Evolutionary conservation across 2,888 invertebrate species (phyloP), one percentile per base, ranked within the genome.

Genomic region (Lamellibrachia satsuma): DNA sequence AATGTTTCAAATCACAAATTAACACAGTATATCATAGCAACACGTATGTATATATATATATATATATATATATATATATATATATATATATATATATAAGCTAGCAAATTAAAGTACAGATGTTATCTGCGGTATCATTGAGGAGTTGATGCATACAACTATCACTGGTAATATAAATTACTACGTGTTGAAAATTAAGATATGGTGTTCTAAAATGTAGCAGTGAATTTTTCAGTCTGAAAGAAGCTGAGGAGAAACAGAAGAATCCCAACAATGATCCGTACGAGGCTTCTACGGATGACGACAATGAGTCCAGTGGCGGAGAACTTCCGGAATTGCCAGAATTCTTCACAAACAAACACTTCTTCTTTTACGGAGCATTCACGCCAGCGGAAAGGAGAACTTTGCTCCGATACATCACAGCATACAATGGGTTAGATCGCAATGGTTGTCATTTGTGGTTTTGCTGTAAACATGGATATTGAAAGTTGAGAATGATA

Each of bases 401-500:
- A 57, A 92, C 94, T 52, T 91, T 96, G 92, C 94, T 94, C 0
- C 93, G 96, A 93, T 96, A 95, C 92, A 96, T 98, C 92, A 96
- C 96, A 92, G 98, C 98, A 0, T 98, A 97, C 96, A 97, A 97
- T 91, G 98, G 98, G 95, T 97, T 97, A 92, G 95, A 96, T 75
- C 75, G 22, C 6, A 11, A 75, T 15, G 75, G 75, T n/a, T 15
- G 75, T n/a, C 22, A 15, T 22, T 60, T 60, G 22, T 75, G n/a
- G 60, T 39, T 51, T 90, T 57, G 52, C 22, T 11, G 91, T 60
- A n/a, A 27, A 60, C 2, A 90, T 51, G 55, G 15, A 7, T 11
- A 22, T 39, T 90, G 22, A 75, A 75, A 75, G 6, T 3, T 22
- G 75, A n/a, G 15, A 75, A 75, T 15, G 75, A 55, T 3, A 3